Evolutionary conservation across 2,113 vertebrate species (phyloP), one percentile per base, ranked within the genome.

Genomic region (Tauraco erythrolophus): DNA sequence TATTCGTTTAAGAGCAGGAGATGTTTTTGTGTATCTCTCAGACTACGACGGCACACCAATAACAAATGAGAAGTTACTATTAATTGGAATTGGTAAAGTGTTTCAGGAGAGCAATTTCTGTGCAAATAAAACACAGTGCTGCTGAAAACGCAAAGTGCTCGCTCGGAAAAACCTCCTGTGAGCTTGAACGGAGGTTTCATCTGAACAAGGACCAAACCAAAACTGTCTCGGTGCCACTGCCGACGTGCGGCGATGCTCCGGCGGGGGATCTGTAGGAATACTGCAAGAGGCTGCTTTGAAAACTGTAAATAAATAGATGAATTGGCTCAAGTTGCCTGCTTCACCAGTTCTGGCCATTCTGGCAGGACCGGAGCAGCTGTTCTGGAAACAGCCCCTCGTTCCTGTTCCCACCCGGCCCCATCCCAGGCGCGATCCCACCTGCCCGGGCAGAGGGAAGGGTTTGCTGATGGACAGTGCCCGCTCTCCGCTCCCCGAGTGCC

Each of bases 121-220:
- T 25, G 30, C 43, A 56, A 18, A 57, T 31, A 28, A 86, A 92
- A 45, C 18, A 19, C 4, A 64, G 7, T 2, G 5, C 1, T 0
- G 0, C 7, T 60, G 64, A 3, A 70, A 68, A 54, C 0, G 0
- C 18, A 7, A 77, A 27, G 51, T 25, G 25, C 17, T 54, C 5
- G 3, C 43, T 17, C 72, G 53, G 74, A 61, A 78, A 78, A 74
- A 62, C 31, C 14, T 84, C 33, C 53, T 1, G 0, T 21, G 64
- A 62, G 11, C 25, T 10, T 57, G 23, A 62, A 6, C 30, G 31
- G 76, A 50, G 30, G 33, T n/a, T 94, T 64, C 23, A 14, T 14
- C 48, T 23, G 23, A 18, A 22, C 27, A 28, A 61, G 46, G 46
- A 33, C 41, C 27, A n/a, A 58, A 41, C 11, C 71, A 43, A 77